Conservation (phyloP, 2,888 invertebrate genomes). For the Alloscopus bannaensis region DNA sequence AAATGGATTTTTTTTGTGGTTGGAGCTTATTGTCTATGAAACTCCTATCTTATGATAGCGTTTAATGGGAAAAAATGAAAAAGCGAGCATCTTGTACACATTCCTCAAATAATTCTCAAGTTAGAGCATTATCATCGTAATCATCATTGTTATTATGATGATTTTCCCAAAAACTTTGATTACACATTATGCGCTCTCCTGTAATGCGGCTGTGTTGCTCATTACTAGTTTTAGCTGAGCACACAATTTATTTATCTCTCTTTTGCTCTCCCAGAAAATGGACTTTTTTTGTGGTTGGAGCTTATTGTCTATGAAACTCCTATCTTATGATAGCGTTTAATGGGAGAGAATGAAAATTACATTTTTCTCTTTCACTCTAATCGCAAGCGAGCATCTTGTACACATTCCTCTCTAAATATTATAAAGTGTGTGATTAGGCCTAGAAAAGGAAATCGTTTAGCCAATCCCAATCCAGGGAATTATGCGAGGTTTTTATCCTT, state of each 20-base stretch:
- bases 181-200: too few species aligned
- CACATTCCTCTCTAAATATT: too few species aligned
- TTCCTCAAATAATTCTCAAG: too few species aligned
- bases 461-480: background rate
- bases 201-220: too few species aligned
- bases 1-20: background rate
- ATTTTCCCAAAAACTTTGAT: constrained; percentile 13
- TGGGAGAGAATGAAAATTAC: too few species aligned
- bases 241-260: constrained; percentile 18
- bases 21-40: constrained; percentile 14
- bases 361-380: too few species aligned
- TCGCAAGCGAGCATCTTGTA: too few species aligned
- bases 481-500: background rate
- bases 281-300: background rate
- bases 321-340: too few species aligned
- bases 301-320: constrained; percentile 7
- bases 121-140: constrained; percentile 50
- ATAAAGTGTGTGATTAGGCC: constrained; percentile 19
- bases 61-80: too few species aligned
- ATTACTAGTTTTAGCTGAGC: too few species aligned
- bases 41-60: too few species aligned
- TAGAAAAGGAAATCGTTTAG: constrained; percentile 1
- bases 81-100: too few species aligned
- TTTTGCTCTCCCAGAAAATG: background rate
- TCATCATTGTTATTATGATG: constrained; percentile 49